Evolutionary conservation across 2,113 vertebrate species (phyloP).

Genomic region (Vombatus ursinus): DNA sequence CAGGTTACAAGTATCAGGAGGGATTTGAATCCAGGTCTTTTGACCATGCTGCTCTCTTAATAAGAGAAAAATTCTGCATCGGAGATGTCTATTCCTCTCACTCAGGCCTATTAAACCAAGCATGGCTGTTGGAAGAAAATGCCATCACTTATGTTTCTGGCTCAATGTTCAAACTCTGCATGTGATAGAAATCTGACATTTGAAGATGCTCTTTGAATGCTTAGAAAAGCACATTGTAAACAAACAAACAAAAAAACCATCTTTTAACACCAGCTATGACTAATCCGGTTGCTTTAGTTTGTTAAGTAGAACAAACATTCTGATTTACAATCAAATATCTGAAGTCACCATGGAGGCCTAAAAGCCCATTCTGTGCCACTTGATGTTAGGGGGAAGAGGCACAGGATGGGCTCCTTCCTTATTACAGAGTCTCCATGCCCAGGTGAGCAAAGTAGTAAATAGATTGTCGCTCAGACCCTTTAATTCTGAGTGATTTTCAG

Average conservation of each 20-base stretch:
- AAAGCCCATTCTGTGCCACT: conserved; percentile 64
- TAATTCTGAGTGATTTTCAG: conserved; percentile 47
- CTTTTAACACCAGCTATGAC: conserved; percentile 76
- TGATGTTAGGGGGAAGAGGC: conserved; percentile 41
- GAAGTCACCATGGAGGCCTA: conserved; percentile 71
- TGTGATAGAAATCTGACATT: conserved; percentile 74
- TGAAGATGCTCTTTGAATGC: conserved; percentile 73
- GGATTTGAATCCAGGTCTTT: neutral
- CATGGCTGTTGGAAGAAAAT: conserved; percentile 3
- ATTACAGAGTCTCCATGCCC: conserved; percentile 45
- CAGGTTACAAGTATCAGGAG: neutral
- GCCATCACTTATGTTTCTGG: conserved; percentile 29
- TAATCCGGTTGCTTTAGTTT: conserved; percentile 80
- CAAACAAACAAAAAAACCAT: conserved; percentile 68
- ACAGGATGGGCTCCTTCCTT: conserved; percentile 45
- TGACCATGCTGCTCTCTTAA: neutral
- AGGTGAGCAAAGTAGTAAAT: conserved; percentile 66
- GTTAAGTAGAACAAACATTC: conserved; percentile 77
- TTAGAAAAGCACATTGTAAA: conserved; percentile 73
- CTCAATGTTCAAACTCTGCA: conserved; percentile 38
- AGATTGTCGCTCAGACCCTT: neutral
- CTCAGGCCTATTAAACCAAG: neutral
- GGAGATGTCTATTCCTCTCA: neutral
- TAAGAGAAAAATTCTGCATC: neutral
- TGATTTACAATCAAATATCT: conserved; percentile 76